Evolutionary conservation across 2,113 vertebrate genomes (phyloP), one percentile per base, ranked within the genome.

Genomic region (Propithecus coquereli): DNA sequence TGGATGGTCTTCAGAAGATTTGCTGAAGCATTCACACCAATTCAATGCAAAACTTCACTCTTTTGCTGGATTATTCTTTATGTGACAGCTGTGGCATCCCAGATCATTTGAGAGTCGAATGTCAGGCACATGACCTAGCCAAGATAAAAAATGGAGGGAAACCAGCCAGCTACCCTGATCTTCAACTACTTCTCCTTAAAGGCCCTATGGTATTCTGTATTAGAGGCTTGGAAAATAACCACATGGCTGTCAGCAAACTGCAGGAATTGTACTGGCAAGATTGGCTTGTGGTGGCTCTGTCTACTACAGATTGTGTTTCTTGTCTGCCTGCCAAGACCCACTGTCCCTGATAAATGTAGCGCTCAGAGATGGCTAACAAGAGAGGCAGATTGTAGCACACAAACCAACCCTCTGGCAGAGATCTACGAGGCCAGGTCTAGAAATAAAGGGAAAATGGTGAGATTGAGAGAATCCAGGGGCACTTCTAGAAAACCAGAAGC

Each of bases 251-350:
- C 92, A 95, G 91, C 8, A 47, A 73, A 87, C 81, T 76, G 61
- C 40, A 95, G 57, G 65, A 95, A 97, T 47, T 95, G 54, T 90
- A 88, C 84, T 91, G 66, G 83, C 65, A 63, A 40, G 89, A 70
- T 91, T 71, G 91, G 70, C 85, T 97, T 97, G 94, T 20, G 86
- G 96, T 94, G 82, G 76, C 65, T 96, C 77, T 81, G 93, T 96
- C 97, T 97, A 94, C 91, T 97, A 94, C 91, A 91, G 84, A 94
- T 77, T 97, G 86, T 97, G 82, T 95, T 96, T 96, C 83, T 95
- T 96, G 82, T 94, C 93, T 92, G 68, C 22, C 85, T 76, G 96
- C 97, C 96, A 97, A 96, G 68, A 79, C 96, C 82, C 88, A 83
- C 93, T 95, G 94, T 97, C 94, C 82, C 89, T 94, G 89, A 97